These are phyloP conservation scores for Acanthis flammea DNA, from an alignment of 2,797 vertebrate species.

Conservation along the genomic window DNA sequence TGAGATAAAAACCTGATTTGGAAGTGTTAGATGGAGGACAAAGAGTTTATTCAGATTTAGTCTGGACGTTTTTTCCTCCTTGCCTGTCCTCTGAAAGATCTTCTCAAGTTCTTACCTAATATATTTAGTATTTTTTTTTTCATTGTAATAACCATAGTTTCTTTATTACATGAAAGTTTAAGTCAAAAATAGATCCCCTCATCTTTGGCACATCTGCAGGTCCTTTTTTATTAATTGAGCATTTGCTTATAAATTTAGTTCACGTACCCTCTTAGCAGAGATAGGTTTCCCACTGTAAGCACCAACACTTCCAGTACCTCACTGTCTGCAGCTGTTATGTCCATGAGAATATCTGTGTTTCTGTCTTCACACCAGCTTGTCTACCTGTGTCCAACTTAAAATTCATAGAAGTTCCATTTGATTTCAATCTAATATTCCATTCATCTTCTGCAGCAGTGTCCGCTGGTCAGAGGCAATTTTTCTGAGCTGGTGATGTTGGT, in stretches of 20 bases:
- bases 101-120: not conserved
- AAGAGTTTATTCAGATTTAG: not conserved
- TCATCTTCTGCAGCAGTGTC: not conserved
- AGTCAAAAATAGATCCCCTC: not conserved
- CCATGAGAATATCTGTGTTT: not conserved
- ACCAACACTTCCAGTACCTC: not conserved
- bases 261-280: not conserved
- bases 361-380: not conserved
- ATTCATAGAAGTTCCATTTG: not conserved
- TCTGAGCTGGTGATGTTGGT: not conserved
- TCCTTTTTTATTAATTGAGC: not conserved
- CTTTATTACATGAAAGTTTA: not conserved
- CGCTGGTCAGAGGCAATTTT: not conserved
- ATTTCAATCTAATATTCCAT: constrained; percentile 9
- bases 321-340: not conserved
- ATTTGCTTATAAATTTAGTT: constrained; percentile 4
- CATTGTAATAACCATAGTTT: not conserved
- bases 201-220: not conserved
- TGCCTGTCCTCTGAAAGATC: not conserved
- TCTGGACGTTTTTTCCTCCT: not conserved
- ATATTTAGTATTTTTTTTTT: not conserved
- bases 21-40: not conserved
- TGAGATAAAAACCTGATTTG: not conserved
- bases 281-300: not conserved
- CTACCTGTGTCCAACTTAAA: not conserved